A percentile compares a stretch with the other conserved stretches of the same genome.
phyloP scores from a whole-genome alignment of 92 coral and sea anemone genomes.

The Metridium senile region DNA sequence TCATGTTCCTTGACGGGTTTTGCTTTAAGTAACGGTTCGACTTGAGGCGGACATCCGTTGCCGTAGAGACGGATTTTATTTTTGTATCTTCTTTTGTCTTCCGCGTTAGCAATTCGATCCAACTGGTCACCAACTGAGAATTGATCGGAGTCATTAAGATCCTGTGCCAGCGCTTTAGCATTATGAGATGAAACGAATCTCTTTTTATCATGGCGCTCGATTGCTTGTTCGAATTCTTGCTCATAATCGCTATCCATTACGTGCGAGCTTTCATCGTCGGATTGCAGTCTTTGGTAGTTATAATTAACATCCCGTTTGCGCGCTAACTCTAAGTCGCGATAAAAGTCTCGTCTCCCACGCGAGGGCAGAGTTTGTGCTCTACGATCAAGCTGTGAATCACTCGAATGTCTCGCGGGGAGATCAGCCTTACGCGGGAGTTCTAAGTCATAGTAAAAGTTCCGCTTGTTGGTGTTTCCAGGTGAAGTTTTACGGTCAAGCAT shows the following conservation, averaged over 20 bases:
- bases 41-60: constrained; percentile 30
- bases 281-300: neutral
- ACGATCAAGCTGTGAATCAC: constrained; percentile 16
- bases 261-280: neutral
- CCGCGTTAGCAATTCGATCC: constrained; percentile 21
- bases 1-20: constrained; percentile 17
- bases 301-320: constrained; percentile 13
- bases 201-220: constrained; percentile 13
- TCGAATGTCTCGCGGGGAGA: neutral
- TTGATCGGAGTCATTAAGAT: constrained; percentile 22
- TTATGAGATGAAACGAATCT: neutral
- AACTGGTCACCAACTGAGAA: constrained; percentile 13
- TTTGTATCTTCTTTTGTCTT: neutral
- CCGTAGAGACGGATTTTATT: neutral
- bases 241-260: constrained; percentile 30
- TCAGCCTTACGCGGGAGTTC: constrained; percentile 9
- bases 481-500: constrained; percentile 10
- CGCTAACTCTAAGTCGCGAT: constrained; percentile 29
- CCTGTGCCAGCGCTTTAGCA: neutral
- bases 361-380: constrained; percentile 10
- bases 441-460: constrained; percentile 20
- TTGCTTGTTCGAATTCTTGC: constrained; percentile 27
- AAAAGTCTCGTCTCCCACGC: constrained; percentile 25
- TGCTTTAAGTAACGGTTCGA: constrained; percentile 22
- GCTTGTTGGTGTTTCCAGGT: constrained; percentile 1